Evolutionary conservation across 2,113 vertebrate genomes (phyloP).

Genomic region (Percina caprodes): DNA sequence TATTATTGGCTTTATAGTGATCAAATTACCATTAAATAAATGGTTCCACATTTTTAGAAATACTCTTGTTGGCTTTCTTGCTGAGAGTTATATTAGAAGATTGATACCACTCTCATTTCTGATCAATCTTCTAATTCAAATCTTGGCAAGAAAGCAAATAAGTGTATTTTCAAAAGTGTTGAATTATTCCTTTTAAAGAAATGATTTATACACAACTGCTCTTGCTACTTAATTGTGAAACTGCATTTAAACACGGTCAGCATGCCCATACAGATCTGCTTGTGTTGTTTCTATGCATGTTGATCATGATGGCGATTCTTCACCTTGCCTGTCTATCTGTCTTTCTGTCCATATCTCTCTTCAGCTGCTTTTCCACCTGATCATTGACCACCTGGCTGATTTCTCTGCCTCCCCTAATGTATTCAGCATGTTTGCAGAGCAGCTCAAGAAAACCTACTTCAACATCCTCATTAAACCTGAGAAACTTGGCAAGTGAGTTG

Average conservation of each 20-base stretch:
- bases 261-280: background rate
- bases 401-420: conserved; percentile 91
- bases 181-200: background rate
- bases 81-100: background rate
- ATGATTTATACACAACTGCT: background rate
- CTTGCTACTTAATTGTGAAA: background rate
- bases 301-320: background rate
- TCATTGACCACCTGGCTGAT: conserved; percentile 93
- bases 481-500: conserved; percentile 93
- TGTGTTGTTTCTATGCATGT: background rate
- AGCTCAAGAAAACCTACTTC: conserved; percentile 97
- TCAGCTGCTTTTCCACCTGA: conserved; percentile 94
- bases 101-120: background rate
- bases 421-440: conserved; percentile 95
- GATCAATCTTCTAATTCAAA: background rate
- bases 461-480: conserved; percentile 97
- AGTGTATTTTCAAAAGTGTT: background rate
- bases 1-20: background rate
- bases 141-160: background rate
- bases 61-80: background rate
- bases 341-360: conserved; percentile 21
- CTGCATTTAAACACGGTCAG: background rate
- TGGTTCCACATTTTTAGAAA: background rate
- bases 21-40: background rate
- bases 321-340: background rate